phyloP scores from a whole-genome alignment of 2,113 vertebrate genomes.

The Carassius auratus region DNA sequence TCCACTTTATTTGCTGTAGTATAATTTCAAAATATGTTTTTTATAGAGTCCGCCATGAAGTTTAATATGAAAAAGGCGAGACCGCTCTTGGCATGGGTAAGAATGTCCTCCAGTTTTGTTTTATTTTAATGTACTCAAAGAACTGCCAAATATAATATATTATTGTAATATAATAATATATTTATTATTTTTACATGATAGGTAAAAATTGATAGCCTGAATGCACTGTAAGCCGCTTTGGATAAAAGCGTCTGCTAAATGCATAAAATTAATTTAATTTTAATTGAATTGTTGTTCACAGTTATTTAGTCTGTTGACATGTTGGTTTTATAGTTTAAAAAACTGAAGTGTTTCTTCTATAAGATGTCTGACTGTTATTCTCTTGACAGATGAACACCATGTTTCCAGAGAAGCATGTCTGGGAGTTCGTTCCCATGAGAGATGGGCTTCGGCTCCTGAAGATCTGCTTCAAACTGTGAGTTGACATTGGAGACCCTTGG shows the following conservation, averaged over 20 bases:
- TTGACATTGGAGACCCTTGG: conserved; percentile 48
- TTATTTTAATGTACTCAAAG: background rate
- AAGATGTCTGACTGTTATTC: background rate
- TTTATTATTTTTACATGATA: no score
- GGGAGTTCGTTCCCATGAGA: conserved; percentile 72
- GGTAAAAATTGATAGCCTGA: no score
- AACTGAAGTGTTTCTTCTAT: background rate
- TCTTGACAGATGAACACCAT: conserved; percentile 80
- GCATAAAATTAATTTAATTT: no score
- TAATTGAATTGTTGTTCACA: background rate
- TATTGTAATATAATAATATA: background rate
- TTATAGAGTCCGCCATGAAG: conserved; percentile 66
- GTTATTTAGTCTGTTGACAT: background rate
- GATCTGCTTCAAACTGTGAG: conserved; percentile 84
- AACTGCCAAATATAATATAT: background rate
- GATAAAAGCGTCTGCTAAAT: no score
- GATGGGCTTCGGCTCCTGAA: conserved; percentile 79
- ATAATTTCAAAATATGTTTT: background rate
- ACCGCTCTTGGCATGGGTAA: conserved; percentile 80
- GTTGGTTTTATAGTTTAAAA: background rate
- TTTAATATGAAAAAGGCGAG: conserved; percentile 65
- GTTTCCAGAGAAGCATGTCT: conserved; percentile 66
- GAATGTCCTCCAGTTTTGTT: conserved; percentile 16
- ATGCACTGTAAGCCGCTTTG: no score
- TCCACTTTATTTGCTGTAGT: background rate